A percentile compares a stretch with the other conserved stretches of the same genome.
Evolutionary conservation across 1,140 invertebrate genomes (phyloP).

Genomic region (Zaprionus ghesquierei): DNA sequence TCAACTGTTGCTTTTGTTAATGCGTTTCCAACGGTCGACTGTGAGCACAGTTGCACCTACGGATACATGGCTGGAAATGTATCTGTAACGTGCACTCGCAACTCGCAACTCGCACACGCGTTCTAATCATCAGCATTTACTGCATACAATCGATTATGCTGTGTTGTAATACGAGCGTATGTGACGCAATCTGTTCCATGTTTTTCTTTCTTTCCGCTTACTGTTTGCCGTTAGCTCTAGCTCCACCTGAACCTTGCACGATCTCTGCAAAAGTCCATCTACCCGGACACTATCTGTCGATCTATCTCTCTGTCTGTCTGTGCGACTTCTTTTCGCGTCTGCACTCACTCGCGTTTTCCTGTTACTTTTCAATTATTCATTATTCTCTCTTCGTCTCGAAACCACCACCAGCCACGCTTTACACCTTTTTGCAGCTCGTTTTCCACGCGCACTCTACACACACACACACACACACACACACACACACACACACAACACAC

Average conservation of each 20-base stretch:
- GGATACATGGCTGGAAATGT: constrained; percentile 67
- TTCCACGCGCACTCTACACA: constrained; percentile 4
- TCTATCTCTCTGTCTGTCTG: not conserved
- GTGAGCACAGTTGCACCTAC: constrained; percentile 64
- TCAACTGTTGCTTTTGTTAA: constrained; percentile 46
- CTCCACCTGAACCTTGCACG: constrained; percentile 43
- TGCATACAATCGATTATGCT: constrained; percentile 66
- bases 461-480: not conserved
- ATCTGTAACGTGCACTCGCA: constrained; percentile 65
- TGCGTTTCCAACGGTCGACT: constrained; percentile 68
- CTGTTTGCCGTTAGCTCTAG: constrained; percentile 3
- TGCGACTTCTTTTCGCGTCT: constrained; percentile 41
- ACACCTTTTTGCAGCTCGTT: constrained; percentile 47
- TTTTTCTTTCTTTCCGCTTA: constrained; percentile 9
- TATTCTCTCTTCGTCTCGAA: constrained; percentile 20
- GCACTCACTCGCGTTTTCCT: constrained; percentile 39
- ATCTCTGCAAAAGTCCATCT: constrained; percentile 17
- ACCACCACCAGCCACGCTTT: constrained; percentile 16
- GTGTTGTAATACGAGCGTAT: constrained; percentile 45
- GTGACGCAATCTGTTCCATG: constrained; percentile 33
- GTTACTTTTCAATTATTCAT: constrained; percentile 70
- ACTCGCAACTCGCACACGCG: constrained; percentile 31
- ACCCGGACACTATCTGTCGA: not conserved
- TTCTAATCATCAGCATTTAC: constrained; percentile 71
- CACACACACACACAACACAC: constrained; percentile 17